Evolutionary conservation across 1,140 invertebrate genomes (phyloP).

Genomic region (Leptoteleia sp.): DNA sequence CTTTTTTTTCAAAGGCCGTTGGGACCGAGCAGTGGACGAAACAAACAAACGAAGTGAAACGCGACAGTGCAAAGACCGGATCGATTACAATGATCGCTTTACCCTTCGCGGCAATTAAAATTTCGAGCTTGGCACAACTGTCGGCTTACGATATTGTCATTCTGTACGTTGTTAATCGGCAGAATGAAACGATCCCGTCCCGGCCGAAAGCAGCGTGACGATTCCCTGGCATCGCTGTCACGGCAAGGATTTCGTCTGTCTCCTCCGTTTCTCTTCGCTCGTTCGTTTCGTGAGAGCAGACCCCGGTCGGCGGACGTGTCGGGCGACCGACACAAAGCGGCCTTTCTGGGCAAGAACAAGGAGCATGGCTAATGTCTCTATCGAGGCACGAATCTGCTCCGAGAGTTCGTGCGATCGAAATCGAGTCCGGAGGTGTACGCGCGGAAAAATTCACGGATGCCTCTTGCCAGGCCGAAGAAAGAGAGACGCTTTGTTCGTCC

Average conservation of each 20-base stretch:
- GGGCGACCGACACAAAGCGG: no score
- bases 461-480: slow-evolving; percentile 48
- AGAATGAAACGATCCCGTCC: slow-evolving; percentile 38
- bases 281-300: slow-evolving; percentile 32
- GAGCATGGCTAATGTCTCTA: no score
- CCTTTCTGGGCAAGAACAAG: no score
- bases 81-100: slow-evolving; percentile 17
- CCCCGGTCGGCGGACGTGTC: slow-evolving; percentile 18
- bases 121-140: slow-evolving; percentile 3
- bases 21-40: no score
- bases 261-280: slow-evolving; percentile 14
- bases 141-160: slow-evolving; percentile 30
- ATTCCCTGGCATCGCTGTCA: slow-evolving; percentile 32
- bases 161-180: slow-evolving; percentile 13
- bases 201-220: slow-evolving; percentile 29
- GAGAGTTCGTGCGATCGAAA: no score
- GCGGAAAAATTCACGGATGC: slow-evolving; percentile 60
- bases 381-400: no score
- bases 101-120: slow-evolving; percentile 30
- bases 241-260: slow-evolving; percentile 44
- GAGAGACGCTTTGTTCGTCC: slow-evolving; percentile 52
- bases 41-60: slow-evolving; percentile 1
- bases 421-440: no score
- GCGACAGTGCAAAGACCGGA: background rate
- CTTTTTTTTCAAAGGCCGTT: no score